Evolutionary conservation across 2,888 invertebrate genomes (phyloP).

Genomic region (Alloplasta piceator): DNA sequence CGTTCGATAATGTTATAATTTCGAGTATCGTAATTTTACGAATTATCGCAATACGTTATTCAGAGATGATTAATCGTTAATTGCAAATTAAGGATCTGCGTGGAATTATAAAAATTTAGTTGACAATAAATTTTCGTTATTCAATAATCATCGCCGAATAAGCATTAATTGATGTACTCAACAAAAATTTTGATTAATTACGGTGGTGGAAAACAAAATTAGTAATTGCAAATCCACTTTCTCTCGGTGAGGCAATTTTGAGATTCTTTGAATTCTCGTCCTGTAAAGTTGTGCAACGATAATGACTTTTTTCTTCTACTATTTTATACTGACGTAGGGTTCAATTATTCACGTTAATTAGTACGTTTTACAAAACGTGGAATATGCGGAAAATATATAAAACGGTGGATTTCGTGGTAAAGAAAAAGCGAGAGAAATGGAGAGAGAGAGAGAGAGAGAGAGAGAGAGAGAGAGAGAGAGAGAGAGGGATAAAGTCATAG

Average conservation of each 20-base stretch:
- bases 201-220: background rate
- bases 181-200: background rate
- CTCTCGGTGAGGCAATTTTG: background rate
- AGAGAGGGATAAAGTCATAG: background rate
- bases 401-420: constrained; percentile 23
- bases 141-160: background rate
- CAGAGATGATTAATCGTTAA: no score
- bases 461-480: constrained; percentile 7
- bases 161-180: background rate
- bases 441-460: background rate
- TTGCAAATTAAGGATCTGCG: no score
- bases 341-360: constrained; percentile 28
- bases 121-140: background rate
- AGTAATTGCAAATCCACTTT: background rate
- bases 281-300: no score
- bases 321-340: background rate
- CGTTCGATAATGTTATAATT: no score
- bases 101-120: no score
- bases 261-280: no score
- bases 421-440: constrained; percentile 13
- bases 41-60: no score
- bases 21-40: no score
- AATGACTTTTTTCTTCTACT: constrained; percentile 7
- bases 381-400: constrained; percentile 17
- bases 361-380: constrained; percentile 17